Percentiles rank a stretch among this genome's conserved stretches.
Conservation (phyloP, 2,888 invertebrate species). For the Globia sparganii region DNA sequence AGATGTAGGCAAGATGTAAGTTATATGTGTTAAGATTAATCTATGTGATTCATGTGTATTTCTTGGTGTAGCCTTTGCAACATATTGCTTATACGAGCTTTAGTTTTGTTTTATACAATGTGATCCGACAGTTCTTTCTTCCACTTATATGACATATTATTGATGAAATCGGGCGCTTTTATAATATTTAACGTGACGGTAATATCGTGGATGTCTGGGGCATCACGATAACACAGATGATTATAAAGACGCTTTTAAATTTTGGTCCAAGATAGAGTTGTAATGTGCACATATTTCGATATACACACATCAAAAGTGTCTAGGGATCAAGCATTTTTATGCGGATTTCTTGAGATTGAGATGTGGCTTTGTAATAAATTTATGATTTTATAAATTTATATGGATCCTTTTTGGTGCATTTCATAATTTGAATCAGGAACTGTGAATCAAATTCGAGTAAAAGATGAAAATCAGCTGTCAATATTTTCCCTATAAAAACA, state of each 20-base stretch:
- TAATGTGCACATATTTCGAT: background rate
- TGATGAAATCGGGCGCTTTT: no score
- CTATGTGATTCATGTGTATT: slow-evolving; percentile 69
- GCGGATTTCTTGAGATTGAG: no score
- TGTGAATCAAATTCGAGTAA: no score
- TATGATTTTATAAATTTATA: no score
- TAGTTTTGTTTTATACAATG: background rate
- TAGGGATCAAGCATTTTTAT: no score
- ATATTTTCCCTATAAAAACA: no score
- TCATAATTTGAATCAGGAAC: no score
- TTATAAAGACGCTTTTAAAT: background rate
- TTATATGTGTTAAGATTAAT: slow-evolving; percentile 67
- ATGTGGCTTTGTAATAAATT: no score
- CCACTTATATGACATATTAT: background rate
- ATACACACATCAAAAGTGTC: no score
- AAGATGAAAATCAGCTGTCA: no score
- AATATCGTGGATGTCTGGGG: background rate
- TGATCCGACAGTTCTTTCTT: background rate
- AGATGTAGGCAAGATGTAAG: slow-evolving; percentile 70
- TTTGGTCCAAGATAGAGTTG: background rate
- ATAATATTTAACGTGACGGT: background rate
- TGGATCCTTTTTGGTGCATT: no score
- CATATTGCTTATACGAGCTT: slow-evolving; percentile 5
- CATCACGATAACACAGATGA: background rate
- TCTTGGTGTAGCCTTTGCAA: slow-evolving; percentile 34